These are phyloP conservation scores for Sesia apiformis DNA, from an alignment of 2,888 invertebrate species.

Conservation along the genomic window DNA sequence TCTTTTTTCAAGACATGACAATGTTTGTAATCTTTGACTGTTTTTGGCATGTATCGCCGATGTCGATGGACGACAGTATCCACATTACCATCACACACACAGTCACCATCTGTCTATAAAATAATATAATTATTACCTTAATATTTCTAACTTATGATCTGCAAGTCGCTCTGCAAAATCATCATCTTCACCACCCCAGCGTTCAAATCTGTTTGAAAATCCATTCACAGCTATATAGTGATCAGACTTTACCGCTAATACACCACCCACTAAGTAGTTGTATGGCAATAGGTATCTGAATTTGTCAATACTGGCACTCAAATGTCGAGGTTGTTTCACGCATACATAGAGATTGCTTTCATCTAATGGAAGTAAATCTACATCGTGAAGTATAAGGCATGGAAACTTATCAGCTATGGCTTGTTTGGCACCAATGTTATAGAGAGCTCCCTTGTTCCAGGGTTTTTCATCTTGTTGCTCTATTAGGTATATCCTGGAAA, in stretches of 20 bases:
- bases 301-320: constrained; percentile 90
- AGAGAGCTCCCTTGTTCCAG: constrained; percentile 91
- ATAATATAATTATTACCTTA: constrained; percentile 26
- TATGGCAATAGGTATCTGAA: constrained; percentile 62
- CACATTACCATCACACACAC: too few species aligned
- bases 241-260: constrained; percentile 41
- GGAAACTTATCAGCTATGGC: constrained; percentile 82
- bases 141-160: constrained; percentile 26
- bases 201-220: constrained; percentile 51
- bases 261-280: constrained; percentile 45
- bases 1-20: too few species aligned
- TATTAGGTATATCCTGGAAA: constrained; percentile 82
- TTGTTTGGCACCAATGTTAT: constrained; percentile 88
- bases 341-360: constrained; percentile 89
- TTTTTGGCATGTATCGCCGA: too few species aligned
- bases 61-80: too few species aligned
- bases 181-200: constrained; percentile 69
- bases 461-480: constrained; percentile 85
- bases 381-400: constrained; percentile 93
- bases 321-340: constrained; percentile 84
- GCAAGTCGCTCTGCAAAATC: constrained; percentile 41
- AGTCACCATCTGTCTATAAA: too few species aligned
- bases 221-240: constrained; percentile 47
- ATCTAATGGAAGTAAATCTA: constrained; percentile 90
- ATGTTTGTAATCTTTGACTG: too few species aligned